A percentile compares a stretch with the other conserved stretches of the same genome.
Conservation (phyloP, 2,888 invertebrate genomes). For the Belgica antarctica region DNA sequence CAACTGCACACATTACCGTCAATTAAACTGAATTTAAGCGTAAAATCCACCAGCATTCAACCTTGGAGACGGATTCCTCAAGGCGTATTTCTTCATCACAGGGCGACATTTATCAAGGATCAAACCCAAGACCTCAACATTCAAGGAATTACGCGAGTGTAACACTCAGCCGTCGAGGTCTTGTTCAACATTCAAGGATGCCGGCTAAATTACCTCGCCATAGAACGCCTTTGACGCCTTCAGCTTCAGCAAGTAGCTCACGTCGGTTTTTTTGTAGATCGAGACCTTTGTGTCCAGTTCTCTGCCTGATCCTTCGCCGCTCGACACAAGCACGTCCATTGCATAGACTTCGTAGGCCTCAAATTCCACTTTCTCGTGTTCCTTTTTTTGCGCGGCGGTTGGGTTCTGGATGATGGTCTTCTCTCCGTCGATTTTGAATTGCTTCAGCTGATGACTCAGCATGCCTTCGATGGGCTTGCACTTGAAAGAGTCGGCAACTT, state of each 20-base stretch:
- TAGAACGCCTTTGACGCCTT: conserved; percentile 93
- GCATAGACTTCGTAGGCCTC: conserved; percentile 97
- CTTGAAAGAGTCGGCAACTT: conserved; percentile 86
- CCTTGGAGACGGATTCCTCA: conserved; percentile 44
- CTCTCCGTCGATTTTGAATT: conserved; percentile 95
- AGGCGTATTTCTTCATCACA: conserved; percentile 51
- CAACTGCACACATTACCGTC: background rate
- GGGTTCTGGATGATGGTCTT: conserved; percentile 98
- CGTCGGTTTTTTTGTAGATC: conserved; percentile 97
- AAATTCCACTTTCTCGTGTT: conserved; percentile 94
- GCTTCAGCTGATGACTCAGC: conserved; percentile 93
- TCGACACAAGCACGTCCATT: conserved; percentile 95
- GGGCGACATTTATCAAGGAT: conserved; percentile 46
- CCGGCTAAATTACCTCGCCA: conserved; percentile 62
- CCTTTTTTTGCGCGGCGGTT: conserved; percentile 92
- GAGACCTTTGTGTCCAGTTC: conserved; percentile 94
- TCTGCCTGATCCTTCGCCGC: conserved; percentile 90
- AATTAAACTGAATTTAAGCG: background rate
- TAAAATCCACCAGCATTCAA: background rate
- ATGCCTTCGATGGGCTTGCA: conserved; percentile 98
- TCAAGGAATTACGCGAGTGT: background rate
- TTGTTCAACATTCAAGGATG: conserved; percentile 34
- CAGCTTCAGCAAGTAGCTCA: conserved; percentile 93
- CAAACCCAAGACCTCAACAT: background rate
- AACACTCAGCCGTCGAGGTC: conserved; percentile 5